Conservation (phyloP, 2,113 vertebrate species). For the Tiliqua scincoides region DNA sequence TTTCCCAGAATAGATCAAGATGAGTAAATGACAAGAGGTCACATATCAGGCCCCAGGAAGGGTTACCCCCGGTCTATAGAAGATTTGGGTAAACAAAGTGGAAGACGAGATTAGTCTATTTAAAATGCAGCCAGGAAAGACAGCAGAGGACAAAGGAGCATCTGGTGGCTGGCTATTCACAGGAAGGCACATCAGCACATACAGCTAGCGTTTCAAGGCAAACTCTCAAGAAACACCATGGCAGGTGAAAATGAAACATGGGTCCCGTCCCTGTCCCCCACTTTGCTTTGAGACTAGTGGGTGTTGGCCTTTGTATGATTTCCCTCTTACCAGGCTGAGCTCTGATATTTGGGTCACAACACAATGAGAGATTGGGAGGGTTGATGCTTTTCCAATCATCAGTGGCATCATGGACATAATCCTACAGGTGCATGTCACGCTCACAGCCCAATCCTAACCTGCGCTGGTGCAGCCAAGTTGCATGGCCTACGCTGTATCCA, state of each 20-base stretch:
- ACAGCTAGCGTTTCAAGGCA: neutral
- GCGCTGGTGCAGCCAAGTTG: too few relatives aligned
- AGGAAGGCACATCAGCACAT: neutral
- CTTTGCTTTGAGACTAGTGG: neutral
- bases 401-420: neutral
- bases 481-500: too few relatives aligned
- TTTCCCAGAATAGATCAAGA: constrained; percentile 6
- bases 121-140: neutral
- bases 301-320: neutral
- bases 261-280: neutral
- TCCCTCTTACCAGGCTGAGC: neutral
- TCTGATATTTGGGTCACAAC: neutral
- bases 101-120: neutral
- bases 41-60: neutral
- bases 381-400: neutral
- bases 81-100: constrained; percentile 15
- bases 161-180: neutral
- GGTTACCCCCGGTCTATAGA: neutral
- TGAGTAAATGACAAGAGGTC: neutral
- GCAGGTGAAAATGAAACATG: neutral
- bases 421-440: too few relatives aligned
- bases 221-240: neutral
- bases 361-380: too few relatives aligned
- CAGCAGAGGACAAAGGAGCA: neutral
- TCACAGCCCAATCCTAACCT: too few relatives aligned